phyloP scores from a whole-genome alignment of 2,113 vertebrate species.

The Laticauda laticaudata region DNA sequence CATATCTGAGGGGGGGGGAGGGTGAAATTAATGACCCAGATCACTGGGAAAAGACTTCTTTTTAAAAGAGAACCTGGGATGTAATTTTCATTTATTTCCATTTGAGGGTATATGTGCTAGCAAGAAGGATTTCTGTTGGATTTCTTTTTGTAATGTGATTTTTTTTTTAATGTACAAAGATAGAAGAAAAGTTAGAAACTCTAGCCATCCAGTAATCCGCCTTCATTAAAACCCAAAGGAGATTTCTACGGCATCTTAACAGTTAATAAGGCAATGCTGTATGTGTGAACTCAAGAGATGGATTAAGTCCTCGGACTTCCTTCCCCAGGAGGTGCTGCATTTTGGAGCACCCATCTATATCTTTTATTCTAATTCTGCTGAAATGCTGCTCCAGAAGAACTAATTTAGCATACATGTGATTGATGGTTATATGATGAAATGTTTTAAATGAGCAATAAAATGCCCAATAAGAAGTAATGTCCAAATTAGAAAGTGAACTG shows the following conservation, averaged over 20 bases:
- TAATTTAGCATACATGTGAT: conserved; percentile 23
- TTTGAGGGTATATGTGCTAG: not conserved
- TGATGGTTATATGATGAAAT: conserved; percentile 25
- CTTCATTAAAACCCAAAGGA: not conserved
- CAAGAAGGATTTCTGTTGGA: not conserved
- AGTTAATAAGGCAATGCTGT: not conserved
- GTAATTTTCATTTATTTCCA: not conserved
- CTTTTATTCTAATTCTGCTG: conserved; percentile 25
- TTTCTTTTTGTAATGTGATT: not conserved
- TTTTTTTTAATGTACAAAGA: not conserved
- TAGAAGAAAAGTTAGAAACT: not conserved
- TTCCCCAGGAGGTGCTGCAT: conserved; percentile 3
- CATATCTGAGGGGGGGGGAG: not conserved
- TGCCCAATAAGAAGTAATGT: conserved; percentile 33
- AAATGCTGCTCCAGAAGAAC: conserved; percentile 22
- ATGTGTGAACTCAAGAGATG: not conserved
- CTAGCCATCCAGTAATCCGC: not conserved
- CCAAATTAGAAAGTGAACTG: conserved; percentile 32
- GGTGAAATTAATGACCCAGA: not conserved
- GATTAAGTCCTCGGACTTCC: not conserved
- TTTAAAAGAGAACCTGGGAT: not conserved
- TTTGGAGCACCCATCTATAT: conserved; percentile 7
- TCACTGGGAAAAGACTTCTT: not conserved
- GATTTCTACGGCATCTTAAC: not conserved
- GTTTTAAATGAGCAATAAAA: conserved; percentile 38